Base-by-base conservation (phyloP, 2,888 invertebrate species). In the Merodon equestris region DNA sequence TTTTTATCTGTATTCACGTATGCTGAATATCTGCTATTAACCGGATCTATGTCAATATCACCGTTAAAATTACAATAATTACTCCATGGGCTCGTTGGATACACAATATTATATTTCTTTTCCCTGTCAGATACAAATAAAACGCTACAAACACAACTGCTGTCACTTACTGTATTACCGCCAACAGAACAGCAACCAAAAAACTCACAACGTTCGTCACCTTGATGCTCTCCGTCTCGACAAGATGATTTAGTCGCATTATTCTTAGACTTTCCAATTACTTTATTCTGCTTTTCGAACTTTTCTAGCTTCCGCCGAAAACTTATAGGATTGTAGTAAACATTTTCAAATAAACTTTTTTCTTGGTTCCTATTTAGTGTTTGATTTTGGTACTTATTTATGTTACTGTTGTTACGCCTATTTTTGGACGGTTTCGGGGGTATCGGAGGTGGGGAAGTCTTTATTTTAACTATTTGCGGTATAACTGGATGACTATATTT, bases 301-400 rank as follows among this genome's bases (percentile, higher is more conserved):
- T 81, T 83, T 70, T 85, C 83, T 19, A 85, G 56, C 82, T 85
- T 85, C 13, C 83, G 82, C 18, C 83, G 83, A 74, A 86, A 85
- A 50, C 83, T 83, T 12, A 81, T 75, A n/a, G 85, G 84, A 82
- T 85, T 84, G 68, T 84, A 84, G 9, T 54, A 58, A 7, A 70
- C 48, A 4, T 73, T 50, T 36, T 66, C 47, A 12, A 45, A 45
- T 13, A 36, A 17, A n/a, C 42, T 40, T 56, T 45, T 54, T 17
- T 42, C 38, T 13, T 53, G 63, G 10, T 34, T 56, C 57, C 40
- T 50, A 61, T 4, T 56, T 27, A 27, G 27, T 13, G 27, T 12
- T 27, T 48, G 63, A 44, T 13, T 44, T 10, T 70, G 27, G 44
- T 9, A 61, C 9, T 63, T 63, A 19, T 15, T 50, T 13, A 56